These are phyloP conservation scores for Pseudanteris insignis DNA, from an alignment of 2,888 invertebrate genomes.

Conservation along the genomic window DNA sequence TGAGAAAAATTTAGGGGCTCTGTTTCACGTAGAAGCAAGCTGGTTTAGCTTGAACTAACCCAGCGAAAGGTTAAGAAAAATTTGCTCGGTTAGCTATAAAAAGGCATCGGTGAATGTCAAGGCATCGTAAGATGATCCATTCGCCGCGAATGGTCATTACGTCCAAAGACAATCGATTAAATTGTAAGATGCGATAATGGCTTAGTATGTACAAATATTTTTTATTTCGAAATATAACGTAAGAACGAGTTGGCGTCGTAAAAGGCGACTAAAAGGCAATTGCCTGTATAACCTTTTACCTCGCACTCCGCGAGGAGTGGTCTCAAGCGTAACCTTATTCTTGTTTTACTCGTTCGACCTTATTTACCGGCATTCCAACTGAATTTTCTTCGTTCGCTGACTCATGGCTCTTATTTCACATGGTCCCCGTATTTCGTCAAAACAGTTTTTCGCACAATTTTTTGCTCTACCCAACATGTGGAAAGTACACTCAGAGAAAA, in stretches of 20 bases:
- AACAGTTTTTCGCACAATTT: too few species aligned
- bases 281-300: constrained; percentile 45
- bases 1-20: too few species aligned
- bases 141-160: constrained; percentile 31
- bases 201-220: constrained; percentile 28
- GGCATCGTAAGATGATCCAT: constrained; percentile 25
- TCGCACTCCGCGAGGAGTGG: constrained; percentile 45
- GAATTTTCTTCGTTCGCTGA: constrained; percentile 43
- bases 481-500: too few species aligned
- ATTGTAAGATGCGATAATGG: constrained; percentile 33
- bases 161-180: constrained; percentile 38
- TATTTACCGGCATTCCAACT: constrained; percentile 45
- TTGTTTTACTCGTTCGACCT: constrained; percentile 47
- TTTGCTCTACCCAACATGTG: too few species aligned
- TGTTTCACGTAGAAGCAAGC: too few species aligned
- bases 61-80: too few species aligned
- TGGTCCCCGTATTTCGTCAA: constrained; percentile 9
- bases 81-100: neutral
- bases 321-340: constrained; percentile 47
- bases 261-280: constrained; percentile 47
- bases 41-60: too few species aligned
- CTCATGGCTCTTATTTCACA: constrained; percentile 38
- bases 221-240: constrained; percentile 40
- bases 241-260: constrained; percentile 38
- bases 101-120: constrained; percentile 25